A percentile compares a stretch with the other conserved stretches of the same genome.
Conservation (phyloP, 2,113 vertebrate species). For the Dromiciops gliroides region DNA sequence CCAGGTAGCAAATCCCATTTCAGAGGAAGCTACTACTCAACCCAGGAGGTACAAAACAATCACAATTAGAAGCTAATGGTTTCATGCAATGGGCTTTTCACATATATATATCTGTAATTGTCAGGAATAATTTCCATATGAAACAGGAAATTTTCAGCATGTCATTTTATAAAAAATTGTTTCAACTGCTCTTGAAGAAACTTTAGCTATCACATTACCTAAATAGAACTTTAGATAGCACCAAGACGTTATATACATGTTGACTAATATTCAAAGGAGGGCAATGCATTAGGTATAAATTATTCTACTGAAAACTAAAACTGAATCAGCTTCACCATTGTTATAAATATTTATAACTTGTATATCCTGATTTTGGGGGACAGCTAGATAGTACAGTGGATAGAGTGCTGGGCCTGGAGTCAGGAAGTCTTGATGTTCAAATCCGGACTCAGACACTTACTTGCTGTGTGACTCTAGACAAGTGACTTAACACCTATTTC, state of each 20-base stretch:
- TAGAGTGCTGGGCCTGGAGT: not conserved
- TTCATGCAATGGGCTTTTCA: not conserved
- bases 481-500: not conserved
- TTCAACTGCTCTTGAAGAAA: not conserved
- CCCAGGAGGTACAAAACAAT: not conserved
- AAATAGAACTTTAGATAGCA: not conserved
- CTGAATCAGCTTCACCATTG: not conserved
- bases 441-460: not conserved
- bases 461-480: not conserved
- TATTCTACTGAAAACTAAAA: slow-evolving; percentile 1
- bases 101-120: too few species aligned
- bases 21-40: not conserved
- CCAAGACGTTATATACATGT: not conserved
- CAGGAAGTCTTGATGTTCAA: not conserved
- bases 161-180: not conserved
- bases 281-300: not conserved
- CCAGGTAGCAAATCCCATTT: not conserved
- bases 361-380: not conserved
- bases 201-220: not conserved
- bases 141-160: not conserved
- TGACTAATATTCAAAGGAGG: not conserved
- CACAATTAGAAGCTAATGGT: not conserved
- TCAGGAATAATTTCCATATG: too few species aligned
- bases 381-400: not conserved
- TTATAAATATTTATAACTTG: slow-evolving; percentile 11